phyloP scores from a whole-genome alignment of 2,888 invertebrate species.

The Penaeus monodon region DNA sequence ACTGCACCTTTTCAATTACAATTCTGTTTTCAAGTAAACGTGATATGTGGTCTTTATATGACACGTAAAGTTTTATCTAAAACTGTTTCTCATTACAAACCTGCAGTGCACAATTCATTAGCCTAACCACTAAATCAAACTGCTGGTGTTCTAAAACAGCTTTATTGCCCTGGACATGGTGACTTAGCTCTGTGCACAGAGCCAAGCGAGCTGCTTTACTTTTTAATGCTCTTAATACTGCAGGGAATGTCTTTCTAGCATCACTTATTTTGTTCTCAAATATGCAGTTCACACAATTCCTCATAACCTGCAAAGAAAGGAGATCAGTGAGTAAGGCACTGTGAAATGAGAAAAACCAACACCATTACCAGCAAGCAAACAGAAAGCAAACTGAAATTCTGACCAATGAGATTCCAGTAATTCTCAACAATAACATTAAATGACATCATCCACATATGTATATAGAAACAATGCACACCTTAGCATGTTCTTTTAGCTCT shows the following conservation, averaged over 20 bases:
- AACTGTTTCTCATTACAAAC: constrained; percentile 67
- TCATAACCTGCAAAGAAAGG: constrained; percentile 76
- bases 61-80: background rate
- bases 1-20: too few relatives aligned
- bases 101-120: constrained; percentile 95
- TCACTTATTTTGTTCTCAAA: constrained; percentile 98
- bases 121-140: constrained; percentile 91
- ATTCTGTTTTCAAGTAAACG: too few relatives aligned
- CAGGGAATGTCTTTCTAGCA: constrained; percentile 95
- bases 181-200: constrained; percentile 87
- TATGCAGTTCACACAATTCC: constrained; percentile 92
- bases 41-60: too few relatives aligned
- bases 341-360: background rate
- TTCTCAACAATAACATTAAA: too few relatives aligned
- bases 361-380: too few relatives aligned
- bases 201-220: constrained; percentile 89
- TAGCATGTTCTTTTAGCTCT: too few relatives aligned
- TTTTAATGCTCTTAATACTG: constrained; percentile 90
- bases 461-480: too few relatives aligned
- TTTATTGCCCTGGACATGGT: constrained; percentile 90
- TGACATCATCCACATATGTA: too few relatives aligned
- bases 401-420: too few relatives aligned
- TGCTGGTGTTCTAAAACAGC: constrained; percentile 93
- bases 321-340: background rate
- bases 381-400: too few relatives aligned